phyloP scores from a whole-genome alignment of 2,888 invertebrate genomes.

The Serrognathus titanus region DNA sequence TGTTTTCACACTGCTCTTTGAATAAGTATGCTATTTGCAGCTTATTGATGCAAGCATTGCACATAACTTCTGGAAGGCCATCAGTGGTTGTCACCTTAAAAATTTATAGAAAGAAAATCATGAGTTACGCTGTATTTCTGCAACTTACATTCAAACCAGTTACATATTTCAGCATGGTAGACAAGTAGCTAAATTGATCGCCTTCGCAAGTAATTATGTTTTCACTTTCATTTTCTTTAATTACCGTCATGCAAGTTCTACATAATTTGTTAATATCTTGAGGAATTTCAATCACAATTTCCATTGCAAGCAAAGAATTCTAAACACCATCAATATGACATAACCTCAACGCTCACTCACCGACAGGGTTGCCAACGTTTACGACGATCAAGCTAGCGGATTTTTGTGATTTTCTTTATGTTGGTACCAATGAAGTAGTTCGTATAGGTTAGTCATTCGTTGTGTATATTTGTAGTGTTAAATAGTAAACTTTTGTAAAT shows the following conservation, averaged over 20 bases:
- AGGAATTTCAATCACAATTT: constrained; percentile 26
- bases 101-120: neutral
- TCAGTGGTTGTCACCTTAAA: constrained; percentile 27
- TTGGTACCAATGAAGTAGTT: too few species aligned
- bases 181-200: constrained; percentile 17
- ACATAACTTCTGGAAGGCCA: constrained; percentile 30
- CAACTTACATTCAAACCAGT: constrained; percentile 17
- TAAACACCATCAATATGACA: neutral
- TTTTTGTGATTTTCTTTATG: too few species aligned
- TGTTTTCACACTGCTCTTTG: constrained; percentile 29
- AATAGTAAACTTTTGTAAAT: neutral
- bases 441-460: constrained; percentile 16
- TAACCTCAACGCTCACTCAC: constrained; percentile 4
- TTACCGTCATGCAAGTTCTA: constrained; percentile 26
- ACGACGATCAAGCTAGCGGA: too few species aligned
- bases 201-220: constrained; percentile 15
- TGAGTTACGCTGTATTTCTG: constrained; percentile 1
- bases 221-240: constrained; percentile 14
- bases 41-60: constrained; percentile 25
- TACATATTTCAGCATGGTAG: constrained; percentile 21
- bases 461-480: constrained; percentile 5
- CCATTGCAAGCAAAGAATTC: constrained; percentile 12
- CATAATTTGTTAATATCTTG: constrained; percentile 29
- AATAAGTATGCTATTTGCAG: constrained; percentile 27
- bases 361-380: too few species aligned